A percentile compares a stretch with the other conserved stretches of the same genome.
phyloP scores from a whole-genome alignment of 2,888 invertebrate genomes.

The Diadromus collaris region DNA sequence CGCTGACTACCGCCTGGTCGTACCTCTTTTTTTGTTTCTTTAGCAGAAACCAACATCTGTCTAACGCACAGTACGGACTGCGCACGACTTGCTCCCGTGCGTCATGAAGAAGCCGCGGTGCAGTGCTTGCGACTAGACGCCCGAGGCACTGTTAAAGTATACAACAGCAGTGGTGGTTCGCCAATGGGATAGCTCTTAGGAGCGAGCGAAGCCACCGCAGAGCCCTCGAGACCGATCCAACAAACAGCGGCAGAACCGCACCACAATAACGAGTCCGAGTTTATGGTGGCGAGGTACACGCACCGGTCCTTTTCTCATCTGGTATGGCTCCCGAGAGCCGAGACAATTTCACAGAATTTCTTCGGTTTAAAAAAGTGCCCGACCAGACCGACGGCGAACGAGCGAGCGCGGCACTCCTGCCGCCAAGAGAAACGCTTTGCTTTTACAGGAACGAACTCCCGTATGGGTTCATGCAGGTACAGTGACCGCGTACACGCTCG shows the following conservation, averaged over 20 bases:
- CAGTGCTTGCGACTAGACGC: too few species aligned
- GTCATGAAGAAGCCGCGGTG: too few species aligned
- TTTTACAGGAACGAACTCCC: conserved; percentile 41
- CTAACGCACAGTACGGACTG: conserved; percentile 62
- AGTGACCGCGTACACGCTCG: conserved; percentile 35
- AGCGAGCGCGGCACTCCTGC: conserved; percentile 35
- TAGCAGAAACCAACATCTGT: conserved; percentile 69
- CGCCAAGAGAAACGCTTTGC: conserved; percentile 44
- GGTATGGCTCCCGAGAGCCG: conserved; percentile 37
- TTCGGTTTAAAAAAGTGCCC: conserved; percentile 65
- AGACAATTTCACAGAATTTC: conserved; percentile 70
- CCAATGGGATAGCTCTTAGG: background rate
- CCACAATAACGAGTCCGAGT: conserved; percentile 62
- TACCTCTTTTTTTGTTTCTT: conserved; percentile 54
- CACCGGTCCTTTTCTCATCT: conserved; percentile 48
- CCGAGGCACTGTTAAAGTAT: background rate
- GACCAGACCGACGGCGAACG: conserved; percentile 59
- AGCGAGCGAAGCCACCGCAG: background rate
- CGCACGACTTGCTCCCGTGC: background rate
- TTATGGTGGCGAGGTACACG: conserved; percentile 71
- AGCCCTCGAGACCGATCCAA: too few species aligned
- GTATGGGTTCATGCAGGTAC: conserved; percentile 52
- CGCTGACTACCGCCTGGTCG: too few species aligned
- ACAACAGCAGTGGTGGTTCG: background rate
- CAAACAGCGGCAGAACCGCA: too few species aligned